phyloP scores from a whole-genome alignment of 2,888 invertebrate species.

The Eucriotettix oculatus region DNA sequence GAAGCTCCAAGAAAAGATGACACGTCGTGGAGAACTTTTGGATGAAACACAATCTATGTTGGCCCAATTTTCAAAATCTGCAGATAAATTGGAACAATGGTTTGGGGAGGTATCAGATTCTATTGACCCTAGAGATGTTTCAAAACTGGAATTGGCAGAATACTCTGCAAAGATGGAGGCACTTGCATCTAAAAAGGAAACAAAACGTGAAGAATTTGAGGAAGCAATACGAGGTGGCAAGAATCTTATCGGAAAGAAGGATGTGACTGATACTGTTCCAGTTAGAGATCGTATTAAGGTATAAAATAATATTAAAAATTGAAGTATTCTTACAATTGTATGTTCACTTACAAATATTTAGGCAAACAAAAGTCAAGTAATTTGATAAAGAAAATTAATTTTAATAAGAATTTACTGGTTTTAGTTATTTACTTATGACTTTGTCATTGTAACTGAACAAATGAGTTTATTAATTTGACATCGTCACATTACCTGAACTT shows the following conservation, averaged over 20 bases:
- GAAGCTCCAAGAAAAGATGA: constrained; percentile 62
- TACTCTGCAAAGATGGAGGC: constrained; percentile 33
- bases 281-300: constrained; percentile 71
- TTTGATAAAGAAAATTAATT: too few species aligned
- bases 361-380: too few species aligned
- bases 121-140: constrained; percentile 54
- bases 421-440: too few species aligned
- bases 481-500: too few species aligned
- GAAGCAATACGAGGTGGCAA: constrained; percentile 67
- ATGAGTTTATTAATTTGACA: too few species aligned
- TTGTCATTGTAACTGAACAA: too few species aligned
- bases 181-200: constrained; percentile 39
- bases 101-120: constrained; percentile 51
- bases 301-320: too few species aligned
- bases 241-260: constrained; percentile 63
- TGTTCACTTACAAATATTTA: too few species aligned
- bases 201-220: constrained; percentile 51
- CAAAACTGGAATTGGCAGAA: constrained; percentile 47
- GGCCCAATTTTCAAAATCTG: constrained; percentile 47
- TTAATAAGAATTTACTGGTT: too few species aligned
- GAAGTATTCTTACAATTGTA: too few species aligned
- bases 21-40: constrained; percentile 64
- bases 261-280: constrained; percentile 71
- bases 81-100: constrained; percentile 54
- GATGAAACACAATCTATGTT: constrained; percentile 59